Base-by-base conservation (phyloP, 2,113 vertebrate species). In the Ophthalmolycus amberensis region DNA sequence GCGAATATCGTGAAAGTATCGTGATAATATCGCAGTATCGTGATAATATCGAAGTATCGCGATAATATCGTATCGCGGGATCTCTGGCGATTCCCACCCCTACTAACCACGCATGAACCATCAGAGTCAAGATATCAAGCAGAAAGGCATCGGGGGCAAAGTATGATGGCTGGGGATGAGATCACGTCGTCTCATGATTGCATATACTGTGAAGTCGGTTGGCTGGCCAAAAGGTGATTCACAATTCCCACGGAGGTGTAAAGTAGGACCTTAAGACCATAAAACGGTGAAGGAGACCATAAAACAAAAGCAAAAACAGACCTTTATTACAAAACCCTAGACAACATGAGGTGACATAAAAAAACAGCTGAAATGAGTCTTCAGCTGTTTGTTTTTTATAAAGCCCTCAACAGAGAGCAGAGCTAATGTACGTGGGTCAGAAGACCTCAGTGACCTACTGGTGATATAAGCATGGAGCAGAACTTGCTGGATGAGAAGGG, bases 251-350 rank as follows among this genome's bases (percentile, higher is more conserved):
- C 22, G 9, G 37, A 65, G 27, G 40, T 46, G n/a, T 46, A 48
- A 46, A 59, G 56, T 59, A 59, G 14, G 25, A 60, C 58, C 56
- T 15, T 59, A 59, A 59, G 56, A 59, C 56, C 58, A 32, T 60
- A 32, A 60, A 60, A 60, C 27, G 6, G 14, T 32, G 27, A 59
- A 59, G 6, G 58, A 59, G 14, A 32, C 58, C 15, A 59, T 59
- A 32, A 59, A 59, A 59, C 25, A 16, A 32, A 27, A 59, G 14
- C 25, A 32, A 27, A 25, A 58, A 58, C 56, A 58, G 56, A 14
- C 56, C 56, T 29, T 29, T 7, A 25, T 1, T 9, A 54, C 20
- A 22, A 25, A 56, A 25, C n/a, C 5, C 18, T 20, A n/a, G 20
- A n/a, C 50, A 25, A n/a, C 7, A n/a, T 5, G 52, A 56, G 52